Evolutionary conservation across 2,797 vertebrate species (phyloP), one percentile per base, ranked within the genome.

Genomic region (Sebastes paucispinis): DNA sequence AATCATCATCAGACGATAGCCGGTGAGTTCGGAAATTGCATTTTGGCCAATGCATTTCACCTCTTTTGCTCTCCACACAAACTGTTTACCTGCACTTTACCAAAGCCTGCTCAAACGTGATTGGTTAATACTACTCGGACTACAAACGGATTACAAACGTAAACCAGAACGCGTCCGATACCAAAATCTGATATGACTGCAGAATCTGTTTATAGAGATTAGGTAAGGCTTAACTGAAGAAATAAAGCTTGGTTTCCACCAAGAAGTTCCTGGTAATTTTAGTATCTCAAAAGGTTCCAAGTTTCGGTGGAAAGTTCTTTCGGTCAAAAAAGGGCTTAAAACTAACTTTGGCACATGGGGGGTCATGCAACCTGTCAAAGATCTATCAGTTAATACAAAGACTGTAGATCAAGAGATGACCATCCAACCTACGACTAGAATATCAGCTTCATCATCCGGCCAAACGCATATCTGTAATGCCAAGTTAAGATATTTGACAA

Each of bases 111-210:
- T 59, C 14, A n/a, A 62, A 34, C 3, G 31, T 34, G 20, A 63
- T 22, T 14, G 20, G 32, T 13, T 4, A 24, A 64, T 22, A 22
- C 32, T 13, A 50, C 50, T 52, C 4, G 8, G 50, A n/a, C 20
- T n/a, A 0, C 0, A 52, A n/a, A 52, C 18, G 0, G 47, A 52
- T 20, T 20, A 18, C 27, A 10, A 31, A 29, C 16, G 0, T 16
- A 29, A 60, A 60, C 14, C 27, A 60, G 58, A 60, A 25, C 12
- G 22, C 55, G 14, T 24, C 11, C 12, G 11, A 55, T 55, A 55
- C 50, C 9, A 11, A 54, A 22, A 54, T 22, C 52, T 47, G 43
- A 47, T 47, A 18, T 47, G 43, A 47, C 16, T 47, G 50, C 20
- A n/a, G 20, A 52, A 52, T 52, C 8, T 52, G 50, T 52, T 52